Base-by-base conservation (phyloP, 1,140 invertebrate species). In the Harlomillsia oculata region DNA sequence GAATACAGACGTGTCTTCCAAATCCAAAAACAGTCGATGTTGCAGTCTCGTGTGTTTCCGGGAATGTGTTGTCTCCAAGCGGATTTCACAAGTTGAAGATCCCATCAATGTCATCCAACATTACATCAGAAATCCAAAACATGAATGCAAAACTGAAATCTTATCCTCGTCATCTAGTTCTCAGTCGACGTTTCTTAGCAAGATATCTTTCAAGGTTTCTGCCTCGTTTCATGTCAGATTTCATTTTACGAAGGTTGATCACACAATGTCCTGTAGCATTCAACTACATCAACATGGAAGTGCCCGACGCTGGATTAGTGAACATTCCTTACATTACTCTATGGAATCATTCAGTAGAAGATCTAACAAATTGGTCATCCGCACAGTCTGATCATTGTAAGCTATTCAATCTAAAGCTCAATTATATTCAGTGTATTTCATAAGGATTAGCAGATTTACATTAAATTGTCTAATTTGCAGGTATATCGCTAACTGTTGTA, bases 1-100 rank as follows among this genome's bases (percentile, higher is more conserved):
- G n/a, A n/a, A n/a, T 20, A 1, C 5, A 48, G 45, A 48, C n/a
- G 45, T 32, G 45, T 32, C 34, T 48, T 32, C 45, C 45, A 6
- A 48, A 48, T 48, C 45, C 45, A 8, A 32, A 30, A n/a, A 48
- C 28, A 9, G 20, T 48, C 34, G 29, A 21, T 16, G 45, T 48
- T 1, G 29, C 45, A 32, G 29, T 18, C 18, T 32, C 45, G n/a
- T 32, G 16, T 6, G 30, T 48, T 18, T 32, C 45, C 25, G 20
- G 18, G 20, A 30, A 48, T 48, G 21, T 48, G 45, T 8, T 48
- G 29, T 48, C 45, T 30, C n/a, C 9, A 5, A 48, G 28, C 1
- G 45, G 45, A 1, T 48, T 48, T 34, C 29, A 21, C 2, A 32
- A 11, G n/a, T 30, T 46, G 9, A 30, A 29, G n/a, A 26, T 46